phyloP scores from a whole-genome alignment of 2,888 invertebrate genomes.

The Napeogenes sylphis region DNA sequence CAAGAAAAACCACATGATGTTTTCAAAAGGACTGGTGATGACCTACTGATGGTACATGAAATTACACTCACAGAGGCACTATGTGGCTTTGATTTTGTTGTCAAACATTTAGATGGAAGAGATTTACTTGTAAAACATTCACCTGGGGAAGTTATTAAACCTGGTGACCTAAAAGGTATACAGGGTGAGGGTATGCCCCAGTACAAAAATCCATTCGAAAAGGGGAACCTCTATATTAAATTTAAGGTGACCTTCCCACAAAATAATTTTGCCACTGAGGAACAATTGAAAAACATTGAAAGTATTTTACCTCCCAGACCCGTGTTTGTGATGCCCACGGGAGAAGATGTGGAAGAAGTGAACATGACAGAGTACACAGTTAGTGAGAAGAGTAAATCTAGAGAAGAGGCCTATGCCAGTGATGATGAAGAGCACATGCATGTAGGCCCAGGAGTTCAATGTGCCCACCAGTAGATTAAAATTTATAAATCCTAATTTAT shows the following conservation, averaged over 20 bases:
- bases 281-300: slow-evolving; percentile 83
- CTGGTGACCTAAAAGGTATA: slow-evolving; percentile 87
- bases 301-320: slow-evolving; percentile 85
- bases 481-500: slow-evolving; percentile 37
- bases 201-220: slow-evolving; percentile 89
- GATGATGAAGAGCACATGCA: slow-evolving; percentile 79
- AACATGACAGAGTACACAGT: slow-evolving; percentile 86
- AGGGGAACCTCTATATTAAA: slow-evolving; percentile 90
- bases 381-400: slow-evolving; percentile 70
- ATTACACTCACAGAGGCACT: slow-evolving; percentile 92
- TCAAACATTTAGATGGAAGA: slow-evolving; percentile 94
- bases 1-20: slow-evolving; percentile 87
- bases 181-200: slow-evolving; percentile 94
- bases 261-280: slow-evolving; percentile 85
- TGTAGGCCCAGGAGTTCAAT: slow-evolving; percentile 82
- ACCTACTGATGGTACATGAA: slow-evolving; percentile 84
- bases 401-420: slow-evolving; percentile 85
- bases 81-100: slow-evolving; percentile 90
- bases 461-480: slow-evolving; percentile 86
- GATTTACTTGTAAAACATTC: slow-evolving; percentile 86
- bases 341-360: slow-evolving; percentile 92
- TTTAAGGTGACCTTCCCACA: slow-evolving; percentile 92
- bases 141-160: slow-evolving; percentile 89
- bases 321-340: slow-evolving; percentile 82
- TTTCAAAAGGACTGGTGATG: slow-evolving; percentile 87